These are phyloP conservation scores for Antheraea mylitta DNA, from an alignment of 1,140 invertebrate species.

Conservation along the genomic window DNA sequence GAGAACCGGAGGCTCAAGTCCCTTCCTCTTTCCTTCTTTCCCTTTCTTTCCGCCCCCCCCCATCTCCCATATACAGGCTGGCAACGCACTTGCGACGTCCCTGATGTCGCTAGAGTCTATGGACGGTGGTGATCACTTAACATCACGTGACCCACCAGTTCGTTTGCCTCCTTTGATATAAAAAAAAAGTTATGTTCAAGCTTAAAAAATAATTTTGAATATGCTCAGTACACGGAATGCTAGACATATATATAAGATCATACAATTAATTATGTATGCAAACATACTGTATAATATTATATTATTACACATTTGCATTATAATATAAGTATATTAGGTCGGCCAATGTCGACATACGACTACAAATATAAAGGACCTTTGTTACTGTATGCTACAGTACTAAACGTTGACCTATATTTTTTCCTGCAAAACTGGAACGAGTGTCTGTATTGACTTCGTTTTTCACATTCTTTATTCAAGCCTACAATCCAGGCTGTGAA, in stretches of 20 bases:
- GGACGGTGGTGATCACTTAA: too few species aligned
- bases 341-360: background rate
- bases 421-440: background rate
- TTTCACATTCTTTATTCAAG: slow-evolving; percentile 1
- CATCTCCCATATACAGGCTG: too few species aligned
- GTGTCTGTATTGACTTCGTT: background rate
- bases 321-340: background rate
- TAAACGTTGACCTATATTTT: background rate
- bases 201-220: too few species aligned
- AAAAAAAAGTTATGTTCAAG: too few species aligned
- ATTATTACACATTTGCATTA: background rate
- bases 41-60: too few species aligned
- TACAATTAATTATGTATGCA: background rate
- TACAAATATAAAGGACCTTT: background rate
- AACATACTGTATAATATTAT: background rate
- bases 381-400: background rate
- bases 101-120: too few species aligned
- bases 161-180: too few species aligned
- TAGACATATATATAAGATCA: background rate
- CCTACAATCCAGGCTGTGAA: background rate
- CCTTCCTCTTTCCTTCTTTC: too few species aligned
- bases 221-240: too few species aligned
- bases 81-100: too few species aligned
- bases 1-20: too few species aligned
- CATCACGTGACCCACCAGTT: too few species aligned